phyloP scores from a whole-genome alignment of 2,797 vertebrate genomes.

The Nannoperca australis region DNA sequence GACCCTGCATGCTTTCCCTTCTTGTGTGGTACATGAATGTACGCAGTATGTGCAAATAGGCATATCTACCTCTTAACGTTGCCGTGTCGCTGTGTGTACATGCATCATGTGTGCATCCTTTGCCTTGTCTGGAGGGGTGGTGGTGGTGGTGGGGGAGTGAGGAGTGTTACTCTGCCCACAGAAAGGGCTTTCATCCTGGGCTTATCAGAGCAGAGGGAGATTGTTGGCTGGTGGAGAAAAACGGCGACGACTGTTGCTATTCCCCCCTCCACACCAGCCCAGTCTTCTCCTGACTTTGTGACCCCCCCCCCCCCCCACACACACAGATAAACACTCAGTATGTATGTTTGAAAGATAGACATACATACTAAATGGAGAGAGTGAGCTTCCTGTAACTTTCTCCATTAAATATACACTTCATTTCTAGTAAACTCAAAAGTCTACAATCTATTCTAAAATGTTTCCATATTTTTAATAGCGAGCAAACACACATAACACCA shows the following conservation, averaged over 20 bases:
- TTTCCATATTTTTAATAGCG: background rate
- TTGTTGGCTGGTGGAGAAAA: slow-evolving; percentile 72
- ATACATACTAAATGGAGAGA: no score
- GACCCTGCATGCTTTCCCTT: slow-evolving; percentile 20
- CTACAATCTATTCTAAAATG: background rate
- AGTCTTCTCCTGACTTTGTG: slow-evolving; percentile 10
- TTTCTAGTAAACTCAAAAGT: background rate
- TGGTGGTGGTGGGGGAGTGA: slow-evolving; percentile 9
- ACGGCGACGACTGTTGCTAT: slow-evolving; percentile 44
- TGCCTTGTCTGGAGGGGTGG: slow-evolving; percentile 43
- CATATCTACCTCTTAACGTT: slow-evolving; percentile 44
- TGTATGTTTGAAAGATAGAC: no score
- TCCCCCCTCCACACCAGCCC: slow-evolving; percentile 27
- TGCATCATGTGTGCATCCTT: slow-evolving; percentile 35
- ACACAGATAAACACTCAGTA: no score
- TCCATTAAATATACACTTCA: no score
- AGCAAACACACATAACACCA: background rate
- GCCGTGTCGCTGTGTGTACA: slow-evolving; percentile 31
- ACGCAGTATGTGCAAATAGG: slow-evolving; percentile 58
- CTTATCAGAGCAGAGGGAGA: slow-evolving; percentile 81
- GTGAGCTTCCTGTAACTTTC: no score
- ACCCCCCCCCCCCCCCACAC: no score
- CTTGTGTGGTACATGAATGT: slow-evolving; percentile 18
- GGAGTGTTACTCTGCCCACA: slow-evolving; percentile 64
- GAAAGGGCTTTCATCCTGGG: slow-evolving; percentile 75